phyloP scores from a whole-genome alignment of 2,888 invertebrate species.

The Allophyes oxyacanthae region DNA sequence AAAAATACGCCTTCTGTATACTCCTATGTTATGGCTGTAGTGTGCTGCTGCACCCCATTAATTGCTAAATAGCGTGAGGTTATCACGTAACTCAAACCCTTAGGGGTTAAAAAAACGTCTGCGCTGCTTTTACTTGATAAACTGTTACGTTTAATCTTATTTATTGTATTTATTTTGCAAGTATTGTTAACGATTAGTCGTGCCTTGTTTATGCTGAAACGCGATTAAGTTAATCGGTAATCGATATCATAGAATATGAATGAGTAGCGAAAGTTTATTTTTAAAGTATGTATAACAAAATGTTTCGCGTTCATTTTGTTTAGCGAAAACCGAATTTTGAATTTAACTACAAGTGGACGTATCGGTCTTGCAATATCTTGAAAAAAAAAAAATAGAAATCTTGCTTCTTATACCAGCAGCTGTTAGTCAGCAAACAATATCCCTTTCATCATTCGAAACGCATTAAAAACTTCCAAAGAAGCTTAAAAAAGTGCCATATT shows the following conservation, averaged over 20 bases:
- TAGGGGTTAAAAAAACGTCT: conserved; percentile 47
- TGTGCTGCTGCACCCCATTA: conserved; percentile 58
- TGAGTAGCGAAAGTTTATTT: background rate
- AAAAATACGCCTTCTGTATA: conserved; percentile 4
- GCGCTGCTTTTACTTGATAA: conserved; percentile 27
- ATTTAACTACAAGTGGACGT: too few species aligned
- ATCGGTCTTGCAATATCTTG: too few species aligned
- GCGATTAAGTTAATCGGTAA: conserved; percentile 16
- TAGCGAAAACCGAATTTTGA: too few species aligned
- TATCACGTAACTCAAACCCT: conserved; percentile 48
- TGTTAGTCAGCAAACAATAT: conserved; percentile 35
- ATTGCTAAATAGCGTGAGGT: conserved; percentile 57
- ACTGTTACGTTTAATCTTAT: conserved; percentile 38
- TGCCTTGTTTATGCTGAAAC: conserved; percentile 21
- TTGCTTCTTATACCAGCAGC: conserved; percentile 19
- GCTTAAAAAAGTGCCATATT: conserved; percentile 30
- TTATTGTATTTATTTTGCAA: conserved; percentile 39
- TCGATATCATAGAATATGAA: conserved; percentile 7
- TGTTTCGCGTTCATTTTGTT: conserved; percentile 1
- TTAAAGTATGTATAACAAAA: background rate
- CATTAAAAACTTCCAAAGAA: conserved; percentile 8
- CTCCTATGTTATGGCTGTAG: conserved; percentile 8
- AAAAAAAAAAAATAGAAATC: too few species aligned
- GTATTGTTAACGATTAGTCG: conserved; percentile 32
- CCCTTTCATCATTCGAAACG: conserved; percentile 12